These are phyloP conservation scores for Nothura maculosa DNA, from an alignment of 2,797 vertebrate genomes.

Conservation along the genomic window DNA sequence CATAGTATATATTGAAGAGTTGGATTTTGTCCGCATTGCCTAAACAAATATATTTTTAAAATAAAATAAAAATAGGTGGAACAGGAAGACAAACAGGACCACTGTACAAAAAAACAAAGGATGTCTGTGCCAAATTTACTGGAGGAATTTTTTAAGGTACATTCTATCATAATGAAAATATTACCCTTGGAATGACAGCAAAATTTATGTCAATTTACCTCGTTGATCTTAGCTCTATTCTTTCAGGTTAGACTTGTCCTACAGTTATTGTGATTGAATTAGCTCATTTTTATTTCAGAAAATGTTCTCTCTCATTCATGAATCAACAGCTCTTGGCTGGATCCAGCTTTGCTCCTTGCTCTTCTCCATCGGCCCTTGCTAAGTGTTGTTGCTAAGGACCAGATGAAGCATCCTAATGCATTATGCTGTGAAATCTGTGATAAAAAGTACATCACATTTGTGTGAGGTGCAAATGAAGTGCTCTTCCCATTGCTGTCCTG, in stretches of 20 bases:
- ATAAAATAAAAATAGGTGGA: constrained; percentile 71
- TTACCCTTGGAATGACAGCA: constrained; percentile 36
- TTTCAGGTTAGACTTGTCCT: not conserved
- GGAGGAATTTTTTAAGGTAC: constrained; percentile 54
- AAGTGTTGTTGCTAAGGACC: constrained; percentile 49
- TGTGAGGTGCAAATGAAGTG: constrained; percentile 47
- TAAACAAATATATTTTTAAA: constrained; percentile 47
- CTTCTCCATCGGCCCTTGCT: not conserved
- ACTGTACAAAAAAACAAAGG: constrained; percentile 58
- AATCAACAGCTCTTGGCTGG: constrained; percentile 57
- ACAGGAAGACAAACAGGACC: constrained; percentile 57
- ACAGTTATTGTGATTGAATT: not conserved
- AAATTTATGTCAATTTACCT: constrained; percentile 25
- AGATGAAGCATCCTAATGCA: constrained; percentile 51
- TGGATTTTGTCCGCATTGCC: constrained; percentile 70
- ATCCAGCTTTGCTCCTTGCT: constrained; percentile 43
- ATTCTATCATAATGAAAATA: constrained; percentile 69
- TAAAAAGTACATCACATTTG: constrained; percentile 26
- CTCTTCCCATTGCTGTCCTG: constrained; percentile 13
- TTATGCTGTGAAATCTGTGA: constrained; percentile 29
- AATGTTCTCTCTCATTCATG: constrained; percentile 25
- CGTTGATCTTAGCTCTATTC: constrained; percentile 8
- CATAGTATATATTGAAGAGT: not conserved
- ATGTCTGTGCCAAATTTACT: constrained; percentile 27
- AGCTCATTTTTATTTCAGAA: constrained; percentile 27